Conservation (phyloP, 2,797 vertebrate genomes). For the Sebastes iracundus region DNA sequence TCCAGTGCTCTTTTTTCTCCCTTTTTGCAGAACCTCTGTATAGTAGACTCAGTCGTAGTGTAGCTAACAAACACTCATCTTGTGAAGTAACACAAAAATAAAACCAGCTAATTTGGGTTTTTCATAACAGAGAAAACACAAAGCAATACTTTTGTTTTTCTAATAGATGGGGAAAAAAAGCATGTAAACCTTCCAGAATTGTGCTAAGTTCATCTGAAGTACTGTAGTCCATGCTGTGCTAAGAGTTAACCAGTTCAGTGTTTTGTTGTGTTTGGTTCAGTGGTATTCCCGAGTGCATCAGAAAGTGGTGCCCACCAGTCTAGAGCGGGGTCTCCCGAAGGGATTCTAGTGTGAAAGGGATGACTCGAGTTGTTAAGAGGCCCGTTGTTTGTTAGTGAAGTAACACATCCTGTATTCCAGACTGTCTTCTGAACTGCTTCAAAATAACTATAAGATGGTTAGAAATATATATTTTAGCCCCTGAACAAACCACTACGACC, state of each 20-base stretch:
- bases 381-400: slow-evolving; percentile 33
- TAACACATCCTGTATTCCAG: slow-evolving; percentile 26
- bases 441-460: background rate
- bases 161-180: slow-evolving; percentile 33
- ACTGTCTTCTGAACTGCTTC: background rate
- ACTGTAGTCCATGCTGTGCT: slow-evolving; percentile 61
- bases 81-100: slow-evolving; percentile 41
- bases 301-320: slow-evolving; percentile 53
- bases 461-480: background rate
- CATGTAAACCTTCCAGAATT: slow-evolving; percentile 65
- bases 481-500: background rate
- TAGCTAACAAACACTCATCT: slow-evolving; percentile 50
- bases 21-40: slow-evolving; percentile 30
- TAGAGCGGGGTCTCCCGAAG: slow-evolving; percentile 47
- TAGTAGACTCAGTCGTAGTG: slow-evolving; percentile 46
- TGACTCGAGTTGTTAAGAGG: slow-evolving; percentile 54
- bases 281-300: slow-evolving; percentile 61
- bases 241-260: slow-evolving; percentile 62
- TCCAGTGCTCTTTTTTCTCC: slow-evolving; percentile 45
- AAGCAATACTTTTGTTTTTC: slow-evolving; percentile 69
- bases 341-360: slow-evolving; percentile 39
- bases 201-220: slow-evolving; percentile 57
- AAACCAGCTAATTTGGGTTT: slow-evolving; percentile 58
- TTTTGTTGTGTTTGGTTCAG: slow-evolving; percentile 67
- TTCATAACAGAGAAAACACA: slow-evolving; percentile 42